Base-by-base conservation (phyloP, 1,140 invertebrate species). In the Drosophila subpulchrella region DNA sequence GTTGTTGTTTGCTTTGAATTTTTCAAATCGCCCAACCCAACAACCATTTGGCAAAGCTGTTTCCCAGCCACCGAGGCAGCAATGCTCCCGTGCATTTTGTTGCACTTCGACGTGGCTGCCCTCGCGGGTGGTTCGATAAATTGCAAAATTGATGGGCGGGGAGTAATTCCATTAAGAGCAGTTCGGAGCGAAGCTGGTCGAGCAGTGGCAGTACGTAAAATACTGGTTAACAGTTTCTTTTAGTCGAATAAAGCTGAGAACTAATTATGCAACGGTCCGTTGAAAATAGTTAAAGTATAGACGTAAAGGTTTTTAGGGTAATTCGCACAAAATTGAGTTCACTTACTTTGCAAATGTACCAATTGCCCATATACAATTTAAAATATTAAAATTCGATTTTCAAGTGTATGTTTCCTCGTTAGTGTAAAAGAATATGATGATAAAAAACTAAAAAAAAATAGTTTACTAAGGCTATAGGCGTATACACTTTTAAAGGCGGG, bases 1-100 rank as follows among this genome's bases (percentile, higher is more conserved):
- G 60, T 55, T 76, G 63, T 75, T 78, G 75, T 78, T 82, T 81
- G 70, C 66, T 75, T 86, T 81, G 75, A 78, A 81, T 85, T 85
- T 85, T 85, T 78, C 75, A 85, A 86, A 85, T 78, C 70, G 78
- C 65, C 61, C 68, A 39, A 71, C 46, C 67, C 62, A 73, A 34
- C 75, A 78, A 66, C 56, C 78, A 85, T 84, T 84, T 84, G 67
- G 44, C 58, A 76, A 84, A 85, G 81, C 74, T 85, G 73, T 34
- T 63, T 51, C 47, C 61, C 60, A 44, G 53, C 60, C 60, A 46
- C 42, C 63, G 50, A 42, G 53, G 44, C 58, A 58, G 59, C 60
- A 50, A 57, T 61, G 57, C 77, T 78, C 78, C 62, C 65, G 75
- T 79, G 83, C 75, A 81, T 81, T 86, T 86, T 75, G 78, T 86